phyloP scores from a whole-genome alignment of 2,888 invertebrate genomes.

The Andrena bicolor region DNA sequence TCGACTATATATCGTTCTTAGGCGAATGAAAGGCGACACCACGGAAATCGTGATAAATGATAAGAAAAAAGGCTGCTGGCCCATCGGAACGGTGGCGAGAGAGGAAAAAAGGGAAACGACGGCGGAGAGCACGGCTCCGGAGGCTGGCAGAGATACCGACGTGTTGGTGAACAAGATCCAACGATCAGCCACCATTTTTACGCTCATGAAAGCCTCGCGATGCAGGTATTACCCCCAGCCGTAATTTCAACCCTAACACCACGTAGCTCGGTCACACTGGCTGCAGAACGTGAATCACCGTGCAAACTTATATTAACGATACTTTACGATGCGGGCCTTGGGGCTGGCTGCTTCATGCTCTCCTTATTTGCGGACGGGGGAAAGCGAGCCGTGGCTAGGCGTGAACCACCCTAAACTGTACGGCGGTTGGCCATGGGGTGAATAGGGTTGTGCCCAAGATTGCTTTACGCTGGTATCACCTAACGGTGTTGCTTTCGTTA shows the following conservation, averaged over 20 bases:
- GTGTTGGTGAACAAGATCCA: slow-evolving; percentile 10
- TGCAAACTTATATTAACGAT: slow-evolving; percentile 80
- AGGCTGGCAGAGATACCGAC: background rate
- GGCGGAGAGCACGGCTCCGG: no score
- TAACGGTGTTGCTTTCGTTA: slow-evolving; percentile 18
- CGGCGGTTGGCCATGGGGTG: slow-evolving; percentile 31
- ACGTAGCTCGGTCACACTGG: slow-evolving; percentile 35
- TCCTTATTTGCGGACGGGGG: slow-evolving; percentile 53
- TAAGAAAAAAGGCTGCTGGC: slow-evolving; percentile 1
- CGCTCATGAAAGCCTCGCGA: slow-evolving; percentile 5
- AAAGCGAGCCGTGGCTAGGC: slow-evolving; percentile 32
- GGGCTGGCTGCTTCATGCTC: slow-evolving; percentile 37
- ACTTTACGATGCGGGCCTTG: slow-evolving; percentile 72
- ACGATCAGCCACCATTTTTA: slow-evolving; percentile 61
- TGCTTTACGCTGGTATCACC: slow-evolving; percentile 45
- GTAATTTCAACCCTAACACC: slow-evolving; percentile 35
- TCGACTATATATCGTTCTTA: slow-evolving; percentile 48
- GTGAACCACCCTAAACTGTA: slow-evolving; percentile 43
- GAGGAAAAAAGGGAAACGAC: background rate
- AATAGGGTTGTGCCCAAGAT: slow-evolving; percentile 29
- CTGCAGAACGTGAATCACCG: slow-evolving; percentile 75
- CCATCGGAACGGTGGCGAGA: background rate
- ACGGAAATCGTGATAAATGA: slow-evolving; percentile 53
- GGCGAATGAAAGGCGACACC: slow-evolving; percentile 32
- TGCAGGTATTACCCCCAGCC: slow-evolving; percentile 15